These are phyloP conservation scores for Reinhardtius hippoglossoides DNA, from an alignment of 2,113 vertebrate genomes.

Conservation along the genomic window DNA sequence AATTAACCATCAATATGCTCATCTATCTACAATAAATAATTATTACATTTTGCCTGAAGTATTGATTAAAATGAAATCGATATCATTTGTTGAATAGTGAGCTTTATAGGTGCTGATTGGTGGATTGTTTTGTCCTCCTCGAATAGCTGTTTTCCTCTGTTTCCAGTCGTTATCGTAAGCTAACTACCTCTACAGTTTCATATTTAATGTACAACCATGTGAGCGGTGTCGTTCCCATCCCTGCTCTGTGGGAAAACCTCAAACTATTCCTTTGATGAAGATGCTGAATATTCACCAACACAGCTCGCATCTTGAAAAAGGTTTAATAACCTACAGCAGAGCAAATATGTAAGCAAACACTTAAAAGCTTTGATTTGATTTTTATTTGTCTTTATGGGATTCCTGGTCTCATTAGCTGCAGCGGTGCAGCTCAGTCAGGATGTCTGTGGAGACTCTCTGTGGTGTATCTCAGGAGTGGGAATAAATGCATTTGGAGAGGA, in stretches of 20 bases:
- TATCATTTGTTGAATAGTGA: background rate
- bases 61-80: no score
- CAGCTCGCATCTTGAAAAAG: background rate
- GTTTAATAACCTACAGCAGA: slow-evolving; percentile 20
- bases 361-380: slow-evolving; percentile 66
- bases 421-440: slow-evolving; percentile 21
- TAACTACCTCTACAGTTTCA: no score
- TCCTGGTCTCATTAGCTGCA: slow-evolving; percentile 63
- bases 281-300: background rate
- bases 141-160: background rate
- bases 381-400: slow-evolving; percentile 42
- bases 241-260: no score
- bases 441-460: slow-evolving; percentile 41
- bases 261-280: background rate
- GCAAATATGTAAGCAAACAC: slow-evolving; percentile 45
- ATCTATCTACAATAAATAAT: no score
- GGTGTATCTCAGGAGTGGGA: slow-evolving; percentile 51
- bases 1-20: no score
- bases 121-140: no score
- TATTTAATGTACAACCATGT: no score
- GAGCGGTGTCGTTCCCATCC: no score
- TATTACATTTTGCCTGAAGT: no score
- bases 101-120: background rate
- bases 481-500: slow-evolving; percentile 71
- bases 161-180: no score